Percentiles rank a stretch among this genome's conserved stretches.
These are phyloP conservation scores for Phrixothrix hirtus DNA, from an alignment of 2,888 invertebrate species.

Conservation along the genomic window DNA sequence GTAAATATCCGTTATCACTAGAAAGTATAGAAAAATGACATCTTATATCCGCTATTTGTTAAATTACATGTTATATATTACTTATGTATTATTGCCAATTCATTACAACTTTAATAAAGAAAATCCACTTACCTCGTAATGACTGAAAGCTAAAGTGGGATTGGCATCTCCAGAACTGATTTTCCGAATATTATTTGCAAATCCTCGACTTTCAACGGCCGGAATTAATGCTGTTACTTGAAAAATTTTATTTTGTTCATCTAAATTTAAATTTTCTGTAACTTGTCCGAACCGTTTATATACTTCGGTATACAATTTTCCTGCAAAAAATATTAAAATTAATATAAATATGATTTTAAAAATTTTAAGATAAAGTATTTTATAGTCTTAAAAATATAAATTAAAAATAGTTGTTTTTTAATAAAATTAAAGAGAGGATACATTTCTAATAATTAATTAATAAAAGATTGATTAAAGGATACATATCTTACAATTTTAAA, in stretches of 20 bases:
- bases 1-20: conserved; percentile 19
- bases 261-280: conserved; percentile 81
- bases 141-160: conserved; percentile 94
- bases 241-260: conserved; percentile 89
- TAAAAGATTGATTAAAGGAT: too few species aligned
- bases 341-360: too few species aligned
- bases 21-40: conserved; percentile 15
- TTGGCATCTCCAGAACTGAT: conserved; percentile 95
- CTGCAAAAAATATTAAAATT: too few species aligned
- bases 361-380: too few species aligned
- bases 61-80: neutral
- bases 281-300: conserved; percentile 86
- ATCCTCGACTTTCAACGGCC: conserved; percentile 94
- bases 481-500: too few species aligned
- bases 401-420: too few species aligned
- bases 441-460: too few species aligned
- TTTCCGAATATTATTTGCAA: conserved; percentile 91
- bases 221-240: conserved; percentile 88
- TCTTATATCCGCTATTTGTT: conserved; percentile 20
- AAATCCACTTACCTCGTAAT: conserved; percentile 84
- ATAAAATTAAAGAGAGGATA: too few species aligned
- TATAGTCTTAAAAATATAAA: too few species aligned
- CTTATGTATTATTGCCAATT: neutral
- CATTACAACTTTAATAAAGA: neutral
- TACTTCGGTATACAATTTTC: conserved; percentile 88